These are phyloP conservation scores for Parapristionchus giblindavisi DNA, from an alignment of 2,888 invertebrate genomes.

Conservation along the genomic window DNA sequence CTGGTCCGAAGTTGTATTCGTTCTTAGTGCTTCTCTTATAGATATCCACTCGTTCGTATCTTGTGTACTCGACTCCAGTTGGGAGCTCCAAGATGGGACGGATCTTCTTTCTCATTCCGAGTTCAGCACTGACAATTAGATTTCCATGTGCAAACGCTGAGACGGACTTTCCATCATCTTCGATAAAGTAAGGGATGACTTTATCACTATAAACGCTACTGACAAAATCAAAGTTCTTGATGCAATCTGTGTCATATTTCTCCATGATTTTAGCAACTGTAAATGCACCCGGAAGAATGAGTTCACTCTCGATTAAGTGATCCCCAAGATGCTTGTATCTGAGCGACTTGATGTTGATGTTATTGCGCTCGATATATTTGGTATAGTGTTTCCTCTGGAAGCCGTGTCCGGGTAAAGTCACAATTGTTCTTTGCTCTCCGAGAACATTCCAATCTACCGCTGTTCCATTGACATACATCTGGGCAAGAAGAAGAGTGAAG, in stretches of 20 bases:
- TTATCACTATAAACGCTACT: neutral
- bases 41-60: conserved; percentile 40
- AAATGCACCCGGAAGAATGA: conserved; percentile 51
- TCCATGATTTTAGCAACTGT: neutral
- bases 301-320: conserved; percentile 48
- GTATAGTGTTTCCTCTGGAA: conserved; percentile 45
- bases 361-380: conserved; percentile 19
- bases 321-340: conserved; percentile 49
- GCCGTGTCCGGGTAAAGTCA: conserved; percentile 47
- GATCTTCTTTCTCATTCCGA: neutral
- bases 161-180: neutral
- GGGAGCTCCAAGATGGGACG: neutral
- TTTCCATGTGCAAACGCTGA: neutral
- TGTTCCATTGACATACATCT: conserved; percentile 1
- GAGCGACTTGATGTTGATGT: conserved; percentile 2
- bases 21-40: conserved; percentile 47
- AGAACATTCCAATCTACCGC: conserved; percentile 9
- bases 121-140: conserved; percentile 36
- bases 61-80: neutral
- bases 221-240: conserved; percentile 48
- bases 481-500: neutral
- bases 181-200: neutral
- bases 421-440: neutral
- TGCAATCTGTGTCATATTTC: neutral
- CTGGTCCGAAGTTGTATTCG: conserved; percentile 21